phyloP scores from a whole-genome alignment of 2,797 vertebrate genomes.

The Ficedula albicollis region DNA sequence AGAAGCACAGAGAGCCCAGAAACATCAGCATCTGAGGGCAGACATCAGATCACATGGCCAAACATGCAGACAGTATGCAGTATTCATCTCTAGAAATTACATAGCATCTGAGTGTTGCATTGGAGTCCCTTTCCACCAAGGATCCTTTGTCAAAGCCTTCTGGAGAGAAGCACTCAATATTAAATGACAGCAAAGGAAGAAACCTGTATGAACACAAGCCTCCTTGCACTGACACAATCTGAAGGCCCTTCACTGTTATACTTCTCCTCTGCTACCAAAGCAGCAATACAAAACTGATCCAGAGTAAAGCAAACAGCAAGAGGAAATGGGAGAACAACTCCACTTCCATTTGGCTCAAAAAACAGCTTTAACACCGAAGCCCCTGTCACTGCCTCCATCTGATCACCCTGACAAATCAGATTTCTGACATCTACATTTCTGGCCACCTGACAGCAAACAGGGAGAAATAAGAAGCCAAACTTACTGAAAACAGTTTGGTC shows the following conservation, averaged over 20 bases:
- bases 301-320: background rate
- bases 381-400: background rate
- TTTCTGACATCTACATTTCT: background rate
- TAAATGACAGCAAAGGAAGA: background rate
- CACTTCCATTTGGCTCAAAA: background rate
- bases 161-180: background rate
- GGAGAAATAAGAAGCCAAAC: slow-evolving; percentile 53
- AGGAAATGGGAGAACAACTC: background rate
- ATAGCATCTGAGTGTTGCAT: background rate
- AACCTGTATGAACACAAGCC: background rate
- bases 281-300: background rate
- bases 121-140: background rate
- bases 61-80: background rate
- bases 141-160: background rate
- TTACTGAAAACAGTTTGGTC: slow-evolving; percentile 93
- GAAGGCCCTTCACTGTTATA: background rate
- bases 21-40: background rate
- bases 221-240: background rate
- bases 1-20: background rate
- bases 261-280: background rate
- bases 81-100: background rate
- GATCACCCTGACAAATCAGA: background rate
- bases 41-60: background rate
- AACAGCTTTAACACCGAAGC: background rate
- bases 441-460: background rate